Percentiles rank a stretch among this genome's conserved stretches.
Evolutionary conservation across 1,140 invertebrate species (phyloP).

Genomic region (Diachasmimorpha longicaudata): DNA sequence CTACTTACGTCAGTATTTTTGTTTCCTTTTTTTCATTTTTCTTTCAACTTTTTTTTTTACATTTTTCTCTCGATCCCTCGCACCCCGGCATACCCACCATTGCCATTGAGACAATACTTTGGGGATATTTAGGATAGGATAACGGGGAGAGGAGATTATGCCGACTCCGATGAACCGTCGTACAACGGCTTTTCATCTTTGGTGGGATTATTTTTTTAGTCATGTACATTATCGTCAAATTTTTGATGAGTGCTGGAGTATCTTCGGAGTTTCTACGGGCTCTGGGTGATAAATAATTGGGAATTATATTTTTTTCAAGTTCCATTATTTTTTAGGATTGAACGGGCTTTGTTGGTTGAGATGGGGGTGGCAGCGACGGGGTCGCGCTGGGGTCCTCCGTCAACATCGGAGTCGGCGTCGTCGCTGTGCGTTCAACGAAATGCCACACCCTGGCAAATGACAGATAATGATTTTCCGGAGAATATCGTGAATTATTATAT

Average conservation of each 20-base stretch:
- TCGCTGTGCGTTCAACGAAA: slow-evolving; percentile 11
- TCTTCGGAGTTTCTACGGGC: too few species aligned
- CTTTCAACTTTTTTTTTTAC: not conserved
- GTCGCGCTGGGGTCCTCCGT: slow-evolving; percentile 4
- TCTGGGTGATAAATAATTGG: not conserved
- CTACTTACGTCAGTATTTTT: slow-evolving; percentile 24
- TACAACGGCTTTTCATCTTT: too few species aligned
- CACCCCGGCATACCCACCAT: slow-evolving; percentile 24
- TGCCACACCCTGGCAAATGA: not conserved
- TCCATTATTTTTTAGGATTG: too few species aligned
- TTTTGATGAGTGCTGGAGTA: too few species aligned
- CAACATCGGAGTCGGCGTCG: slow-evolving; percentile 28
- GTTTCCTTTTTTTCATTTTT: not conserved
- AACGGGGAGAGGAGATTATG: not conserved
- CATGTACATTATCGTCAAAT: too few species aligned
- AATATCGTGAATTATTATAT: not conserved
- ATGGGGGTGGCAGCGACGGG: not conserved
- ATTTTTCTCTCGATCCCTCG: slow-evolving; percentile 18
- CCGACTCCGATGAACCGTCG: not conserved
- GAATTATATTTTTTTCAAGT: too few species aligned
- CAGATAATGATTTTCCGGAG: not conserved
- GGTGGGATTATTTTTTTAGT: too few species aligned
- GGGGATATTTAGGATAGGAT: not conserved
- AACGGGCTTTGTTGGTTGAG: too few species aligned
- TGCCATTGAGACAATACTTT: slow-evolving; percentile 22